Evolutionary conservation across 2,888 invertebrate species (phyloP).

Genomic region (Caenorhabditis drosophilae): DNA sequence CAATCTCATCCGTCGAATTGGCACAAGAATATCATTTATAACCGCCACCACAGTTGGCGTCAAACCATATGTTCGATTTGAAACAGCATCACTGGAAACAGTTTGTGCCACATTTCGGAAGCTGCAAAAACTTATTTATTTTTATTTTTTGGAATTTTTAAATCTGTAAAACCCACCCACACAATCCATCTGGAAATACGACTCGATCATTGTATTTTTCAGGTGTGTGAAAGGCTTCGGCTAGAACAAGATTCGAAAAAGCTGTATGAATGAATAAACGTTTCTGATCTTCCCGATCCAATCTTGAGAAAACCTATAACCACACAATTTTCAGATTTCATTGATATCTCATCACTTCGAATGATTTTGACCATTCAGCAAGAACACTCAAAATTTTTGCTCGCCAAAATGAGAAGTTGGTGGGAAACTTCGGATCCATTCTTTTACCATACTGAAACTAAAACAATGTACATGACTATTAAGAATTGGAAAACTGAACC

Average conservation of each 20-base stretch:
- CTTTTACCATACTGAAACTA: slow-evolving; percentile 34
- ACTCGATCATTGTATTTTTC: slow-evolving; percentile 64
- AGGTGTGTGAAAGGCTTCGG: slow-evolving; percentile 68
- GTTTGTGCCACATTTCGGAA: slow-evolving; percentile 60
- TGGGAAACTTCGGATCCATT: slow-evolving; percentile 43
- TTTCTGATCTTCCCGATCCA: slow-evolving; percentile 51
- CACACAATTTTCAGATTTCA: neutral
- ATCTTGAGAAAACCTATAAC: slow-evolving; percentile 51
- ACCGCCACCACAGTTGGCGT: slow-evolving; percentile 68
- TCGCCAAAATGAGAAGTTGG: slow-evolving; percentile 67
- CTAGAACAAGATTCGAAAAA: slow-evolving; percentile 66
- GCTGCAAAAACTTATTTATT: slow-evolving; percentile 31
- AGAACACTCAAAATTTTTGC: slow-evolving; percentile 65
- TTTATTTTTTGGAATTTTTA: neutral
- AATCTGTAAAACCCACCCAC: slow-evolving; percentile 37
- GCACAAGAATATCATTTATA: slow-evolving; percentile 65
- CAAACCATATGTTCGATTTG: slow-evolving; percentile 50
- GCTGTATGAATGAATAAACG: slow-evolving; percentile 60
- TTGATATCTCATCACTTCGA: slow-evolving; percentile 47
- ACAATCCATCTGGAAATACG: slow-evolving; percentile 67
- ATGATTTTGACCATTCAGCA: slow-evolving; percentile 68
- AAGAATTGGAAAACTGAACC: slow-evolving; percentile 15
- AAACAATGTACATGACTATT: neutral
- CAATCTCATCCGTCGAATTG: slow-evolving; percentile 66
- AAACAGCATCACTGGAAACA: slow-evolving; percentile 24